phyloP scores from a whole-genome alignment of 2,888 invertebrate genomes.

The Anoplius nigerrimus region DNA sequence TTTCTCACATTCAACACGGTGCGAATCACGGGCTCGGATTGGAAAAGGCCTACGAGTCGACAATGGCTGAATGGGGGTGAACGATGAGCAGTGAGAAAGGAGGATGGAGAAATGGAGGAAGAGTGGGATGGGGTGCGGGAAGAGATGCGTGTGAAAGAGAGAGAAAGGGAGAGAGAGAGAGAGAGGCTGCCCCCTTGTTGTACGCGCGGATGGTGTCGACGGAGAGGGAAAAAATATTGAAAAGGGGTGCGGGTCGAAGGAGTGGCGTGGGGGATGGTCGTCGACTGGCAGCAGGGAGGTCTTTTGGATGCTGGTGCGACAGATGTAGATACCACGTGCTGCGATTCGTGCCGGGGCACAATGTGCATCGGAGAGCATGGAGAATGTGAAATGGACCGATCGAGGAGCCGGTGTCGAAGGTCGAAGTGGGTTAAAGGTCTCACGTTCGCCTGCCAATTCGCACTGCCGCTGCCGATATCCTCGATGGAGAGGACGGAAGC shows the following conservation, averaged over 20 bases:
- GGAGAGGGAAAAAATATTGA: constrained; percentile 42
- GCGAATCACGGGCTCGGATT: neutral
- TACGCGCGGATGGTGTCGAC: constrained; percentile 23
- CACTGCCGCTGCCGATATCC: no score
- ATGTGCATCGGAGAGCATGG: constrained; percentile 57
- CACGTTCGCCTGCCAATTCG: neutral
- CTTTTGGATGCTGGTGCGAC: constrained; percentile 57
- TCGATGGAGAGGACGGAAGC: no score
- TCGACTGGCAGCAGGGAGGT: constrained; percentile 39
- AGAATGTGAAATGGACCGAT: constrained; percentile 68
- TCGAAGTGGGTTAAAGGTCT: neutral
- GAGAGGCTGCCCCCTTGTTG: neutral
- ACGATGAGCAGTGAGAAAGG: neutral
- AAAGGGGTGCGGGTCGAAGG: constrained; percentile 43
- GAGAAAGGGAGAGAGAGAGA: constrained; percentile 13
- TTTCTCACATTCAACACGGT: constrained; percentile 1
- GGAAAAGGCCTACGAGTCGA: constrained; percentile 11
- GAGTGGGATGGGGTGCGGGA: no score
- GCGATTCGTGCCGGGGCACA: constrained; percentile 52
- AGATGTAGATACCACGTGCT: constrained; percentile 70
- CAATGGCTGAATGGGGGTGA: constrained; percentile 2
- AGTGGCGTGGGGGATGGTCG: constrained; percentile 43
- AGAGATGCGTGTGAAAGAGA: neutral
- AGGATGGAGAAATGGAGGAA: no score
- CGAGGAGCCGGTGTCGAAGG: constrained; percentile 57